A percentile compares a stretch with the other conserved stretches of the same genome.
Conservation (phyloP, 2,888 invertebrate species). For the Lamellibrachia columna region DNA sequence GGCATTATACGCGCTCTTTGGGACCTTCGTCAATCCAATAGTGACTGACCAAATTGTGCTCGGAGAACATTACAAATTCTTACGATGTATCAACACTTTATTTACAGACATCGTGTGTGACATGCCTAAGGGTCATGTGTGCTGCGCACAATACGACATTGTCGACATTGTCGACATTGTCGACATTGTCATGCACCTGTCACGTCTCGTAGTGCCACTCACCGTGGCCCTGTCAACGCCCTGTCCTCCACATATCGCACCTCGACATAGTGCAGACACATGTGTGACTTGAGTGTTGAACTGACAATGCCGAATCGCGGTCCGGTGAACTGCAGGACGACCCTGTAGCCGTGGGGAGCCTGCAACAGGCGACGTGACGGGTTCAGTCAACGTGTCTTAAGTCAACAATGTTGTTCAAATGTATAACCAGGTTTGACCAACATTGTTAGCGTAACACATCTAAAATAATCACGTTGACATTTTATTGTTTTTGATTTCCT, state of each 20-base stretch:
- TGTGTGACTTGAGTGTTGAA: neutral
- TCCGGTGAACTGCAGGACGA: constrained; percentile 1
- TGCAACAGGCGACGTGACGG: neutral
- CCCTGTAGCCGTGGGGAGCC: neutral
- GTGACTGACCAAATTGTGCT: too few relatives aligned
- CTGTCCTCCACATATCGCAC: neutral
- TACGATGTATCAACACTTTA: too few relatives aligned
- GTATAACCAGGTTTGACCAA: too few relatives aligned
- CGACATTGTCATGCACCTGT: neutral
- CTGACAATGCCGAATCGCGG: neutral
- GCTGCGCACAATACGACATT: too few relatives aligned
- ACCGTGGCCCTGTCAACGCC: neutral
- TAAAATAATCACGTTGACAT: too few relatives aligned
- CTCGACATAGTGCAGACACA: neutral
- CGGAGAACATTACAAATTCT: too few relatives aligned
- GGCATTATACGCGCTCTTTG: too few relatives aligned
- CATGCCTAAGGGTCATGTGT: too few relatives aligned
- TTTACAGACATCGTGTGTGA: too few relatives aligned
- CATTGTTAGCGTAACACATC: too few relatives aligned
- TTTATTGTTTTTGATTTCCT: too few relatives aligned
- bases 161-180: neutral
- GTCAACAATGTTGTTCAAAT: neutral
- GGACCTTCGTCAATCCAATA: too few relatives aligned
- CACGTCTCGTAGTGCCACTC: neutral
- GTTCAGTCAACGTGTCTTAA: neutral